Base-by-base conservation (phyloP, 2,888 invertebrate species). In the Cataglyphis altisquamis region DNA sequence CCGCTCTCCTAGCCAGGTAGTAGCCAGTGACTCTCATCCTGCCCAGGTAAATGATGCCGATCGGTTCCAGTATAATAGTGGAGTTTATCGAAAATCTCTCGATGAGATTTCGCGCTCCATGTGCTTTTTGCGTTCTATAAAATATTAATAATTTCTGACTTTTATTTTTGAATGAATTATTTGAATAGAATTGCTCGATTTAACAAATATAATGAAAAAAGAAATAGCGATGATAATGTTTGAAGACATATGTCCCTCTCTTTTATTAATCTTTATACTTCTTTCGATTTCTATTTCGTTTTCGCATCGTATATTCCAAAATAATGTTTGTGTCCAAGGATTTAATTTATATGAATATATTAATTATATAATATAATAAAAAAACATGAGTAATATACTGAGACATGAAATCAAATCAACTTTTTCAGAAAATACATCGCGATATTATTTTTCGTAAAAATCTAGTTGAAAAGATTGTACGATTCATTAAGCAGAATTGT, bases 1-100 rank as follows among this genome's bases (percentile, higher is more conserved):
- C 78, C 80, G 78, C 81, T 84, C 84, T 74, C 83, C 84, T 86
- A 68, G 87, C 88, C 88, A 89, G 89, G 90, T 90, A 88, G 83
- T 70, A 39, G 21, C 29, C 89, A 89, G 90, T 32, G 89, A 81
- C 48, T 87, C 89, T 89, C 89, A 83, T 55, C 32, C 25, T 15
- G 8, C 0, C 12, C 66, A 45, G 78, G 48, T 80, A 60, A 80
- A 18, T 25, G 60, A 70, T n/a, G n/a, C 25, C 29, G 55, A 21
- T 57, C 41, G 57, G n/a, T 12, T 12, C 10, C 60, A 70, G 45
- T 15, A n/a, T 68, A 29, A 39, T 4, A n/a, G 29, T 9, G 15
- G 2, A 10, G 41, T 60, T 45, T 45, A 45, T 25, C 57, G 45
- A n/a, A 9, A 48, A 60, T 25, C 25, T 25, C 70, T 70, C 29